Conservation (phyloP, 2,113 vertebrate species). For the Triplophysa dalaica region DNA sequence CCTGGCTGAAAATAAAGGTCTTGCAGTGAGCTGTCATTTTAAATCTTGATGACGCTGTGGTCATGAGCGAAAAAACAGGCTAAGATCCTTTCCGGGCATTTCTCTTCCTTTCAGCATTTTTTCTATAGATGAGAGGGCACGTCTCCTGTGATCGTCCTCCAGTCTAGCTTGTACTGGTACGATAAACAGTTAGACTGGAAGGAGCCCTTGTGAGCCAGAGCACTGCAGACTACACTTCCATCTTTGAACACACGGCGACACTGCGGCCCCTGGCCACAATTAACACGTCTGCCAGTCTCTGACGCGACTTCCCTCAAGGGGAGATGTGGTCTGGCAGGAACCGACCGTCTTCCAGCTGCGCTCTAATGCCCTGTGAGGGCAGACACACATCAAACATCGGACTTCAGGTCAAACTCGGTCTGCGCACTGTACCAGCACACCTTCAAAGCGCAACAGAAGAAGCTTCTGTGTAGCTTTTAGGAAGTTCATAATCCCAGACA, state of each 20-base stretch:
- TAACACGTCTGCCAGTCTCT: slow-evolving; percentile 60
- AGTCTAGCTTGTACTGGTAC: slow-evolving; percentile 36
- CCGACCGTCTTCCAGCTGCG: slow-evolving; percentile 7
- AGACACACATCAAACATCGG: slow-evolving; percentile 36
- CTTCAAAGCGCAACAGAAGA: slow-evolving; percentile 7
- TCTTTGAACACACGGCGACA: slow-evolving; percentile 45
- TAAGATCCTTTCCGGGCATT: slow-evolving; percentile 41
- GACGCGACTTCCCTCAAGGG: slow-evolving; percentile 47
- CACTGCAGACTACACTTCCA: slow-evolving; percentile 27
- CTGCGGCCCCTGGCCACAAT: slow-evolving; percentile 54
- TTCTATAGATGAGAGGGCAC: neutral
- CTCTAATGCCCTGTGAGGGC: slow-evolving; percentile 41
- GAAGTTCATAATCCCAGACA: neutral
- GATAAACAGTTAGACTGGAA: slow-evolving; percentile 51
- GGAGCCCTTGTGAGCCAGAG: neutral
- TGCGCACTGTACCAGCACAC: neutral
- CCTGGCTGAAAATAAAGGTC: slow-evolving; percentile 33
- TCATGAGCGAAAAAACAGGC: slow-evolving; percentile 33
- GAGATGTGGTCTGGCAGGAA: slow-evolving; percentile 39
- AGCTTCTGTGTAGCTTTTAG: slow-evolving; percentile 9
- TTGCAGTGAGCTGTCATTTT: neutral
- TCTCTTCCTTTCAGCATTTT: neutral
- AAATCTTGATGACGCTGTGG: slow-evolving; percentile 32
- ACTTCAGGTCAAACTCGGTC: slow-evolving; percentile 14
- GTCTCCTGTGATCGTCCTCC: neutral